A percentile compares a stretch with the other conserved stretches of the same genome.
These are phyloP conservation scores for Bellardia pandia DNA, from an alignment of 2,888 invertebrate genomes.

Conservation along the genomic window DNA sequence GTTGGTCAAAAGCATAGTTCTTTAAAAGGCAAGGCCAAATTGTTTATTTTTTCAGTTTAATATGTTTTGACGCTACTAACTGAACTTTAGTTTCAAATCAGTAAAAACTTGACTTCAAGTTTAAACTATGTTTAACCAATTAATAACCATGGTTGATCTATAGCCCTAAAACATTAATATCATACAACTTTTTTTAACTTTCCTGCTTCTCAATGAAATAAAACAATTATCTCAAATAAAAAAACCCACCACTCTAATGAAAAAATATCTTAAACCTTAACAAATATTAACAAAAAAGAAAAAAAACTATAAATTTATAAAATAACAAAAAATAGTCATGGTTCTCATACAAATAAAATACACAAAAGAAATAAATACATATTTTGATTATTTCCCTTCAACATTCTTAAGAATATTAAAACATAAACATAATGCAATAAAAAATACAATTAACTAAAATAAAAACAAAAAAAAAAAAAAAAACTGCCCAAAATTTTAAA, in stretches of 20 bases:
- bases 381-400: slow-evolving; percentile 30
- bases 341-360: slow-evolving; percentile 60
- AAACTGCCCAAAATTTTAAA: slow-evolving; percentile 73
- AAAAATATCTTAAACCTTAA: slow-evolving; percentile 46
- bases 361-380: slow-evolving; percentile 27
- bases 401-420: slow-evolving; percentile 15
- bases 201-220: slow-evolving; percentile 1
- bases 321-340: slow-evolving; percentile 50
- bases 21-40: too few species aligned
- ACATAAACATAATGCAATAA: slow-evolving; percentile 49
- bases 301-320: slow-evolving; percentile 46
- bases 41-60: too few species aligned
- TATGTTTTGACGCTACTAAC: too few species aligned
- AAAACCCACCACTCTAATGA: slow-evolving; percentile 58
- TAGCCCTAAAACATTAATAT: too few species aligned
- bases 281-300: slow-evolving; percentile 58
- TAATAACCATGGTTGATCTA: too few species aligned
- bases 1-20: too few species aligned
- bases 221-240: slow-evolving; percentile 55
- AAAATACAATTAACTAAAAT: slow-evolving; percentile 33
- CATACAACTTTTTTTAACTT: neutral
- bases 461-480: slow-evolving; percentile 61
- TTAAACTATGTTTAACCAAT: too few species aligned
- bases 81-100: too few species aligned
- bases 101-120: too few species aligned